Evolutionary conservation across 2,113 vertebrate genomes (phyloP).

Genomic region (Baryphthengus martii): DNA sequence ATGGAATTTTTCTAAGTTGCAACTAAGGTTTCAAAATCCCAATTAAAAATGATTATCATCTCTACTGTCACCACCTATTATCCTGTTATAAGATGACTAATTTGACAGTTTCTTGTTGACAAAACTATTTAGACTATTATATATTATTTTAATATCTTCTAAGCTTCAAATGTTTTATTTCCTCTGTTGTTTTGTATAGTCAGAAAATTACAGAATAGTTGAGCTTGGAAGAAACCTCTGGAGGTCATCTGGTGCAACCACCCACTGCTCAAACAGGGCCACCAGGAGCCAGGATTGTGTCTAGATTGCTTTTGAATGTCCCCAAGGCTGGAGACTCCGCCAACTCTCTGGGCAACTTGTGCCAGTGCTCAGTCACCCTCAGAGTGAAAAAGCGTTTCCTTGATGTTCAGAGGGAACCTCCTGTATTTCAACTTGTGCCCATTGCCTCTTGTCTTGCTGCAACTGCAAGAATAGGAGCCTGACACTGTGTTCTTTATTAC

Average conservation of each 20-base stretch:
- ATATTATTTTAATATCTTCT: background rate
- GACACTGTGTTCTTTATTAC: background rate
- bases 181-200: background rate
- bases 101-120: background rate
- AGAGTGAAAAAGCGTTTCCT: background rate
- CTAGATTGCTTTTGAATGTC: background rate
- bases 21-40: background rate
- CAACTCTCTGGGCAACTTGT: background rate
- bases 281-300: background rate
- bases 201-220: background rate
- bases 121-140: background rate
- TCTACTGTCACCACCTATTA: accelerated
- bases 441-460: background rate
- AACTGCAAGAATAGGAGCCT: background rate
- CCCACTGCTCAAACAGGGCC: background rate
- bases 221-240: background rate
- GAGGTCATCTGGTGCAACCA: background rate
- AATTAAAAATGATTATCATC: background rate
- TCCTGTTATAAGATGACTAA: background rate
- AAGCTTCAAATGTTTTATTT: background rate
- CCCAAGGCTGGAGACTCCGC: background rate
- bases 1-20: background rate
- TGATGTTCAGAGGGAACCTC: background rate
- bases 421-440: background rate
- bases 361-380: background rate